These are phyloP conservation scores for Incurvaria masculella DNA, from an alignment of 2,888 invertebrate genomes.

Conservation along the genomic window DNA sequence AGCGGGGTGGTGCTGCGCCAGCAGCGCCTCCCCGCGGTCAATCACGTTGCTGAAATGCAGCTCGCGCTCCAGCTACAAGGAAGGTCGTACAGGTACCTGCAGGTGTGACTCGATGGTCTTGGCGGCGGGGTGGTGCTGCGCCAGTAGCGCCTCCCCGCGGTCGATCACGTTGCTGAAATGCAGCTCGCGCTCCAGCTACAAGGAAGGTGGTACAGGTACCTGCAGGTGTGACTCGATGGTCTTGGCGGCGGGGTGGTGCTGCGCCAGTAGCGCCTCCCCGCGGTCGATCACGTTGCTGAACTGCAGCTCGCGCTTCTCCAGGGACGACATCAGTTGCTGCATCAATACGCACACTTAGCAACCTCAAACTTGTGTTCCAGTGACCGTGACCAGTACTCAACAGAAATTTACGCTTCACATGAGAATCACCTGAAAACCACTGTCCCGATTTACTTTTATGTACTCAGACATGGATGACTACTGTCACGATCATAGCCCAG, in stretches of 20 bases:
- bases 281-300: conserved; percentile 96
- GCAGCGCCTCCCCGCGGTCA: conserved; percentile 91
- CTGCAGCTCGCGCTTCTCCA: conserved; percentile 94
- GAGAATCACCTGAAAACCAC: too few relatives aligned
- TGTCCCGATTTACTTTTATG: too few relatives aligned
- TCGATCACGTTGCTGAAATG: conserved; percentile 97
- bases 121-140: conserved; percentile 94
- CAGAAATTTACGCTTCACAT: too few relatives aligned
- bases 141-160: conserved; percentile 88
- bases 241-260: conserved; percentile 94
- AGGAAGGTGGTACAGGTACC: too few relatives aligned
- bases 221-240: conserved; percentile 84
- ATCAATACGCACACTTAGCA: conserved; percentile 20
- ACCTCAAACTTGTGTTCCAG: too few relatives aligned
- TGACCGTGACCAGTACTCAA: too few relatives aligned
- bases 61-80: conserved; percentile 93
- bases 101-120: conserved; percentile 89
- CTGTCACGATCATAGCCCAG: too few relatives aligned
- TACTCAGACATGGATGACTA: conserved; percentile 12
- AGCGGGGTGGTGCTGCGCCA: conserved; percentile 94
- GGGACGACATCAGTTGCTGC: conserved; percentile 91
- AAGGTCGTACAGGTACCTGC: conserved; percentile 60
- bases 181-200: conserved; percentile 88
- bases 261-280: conserved; percentile 89
- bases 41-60: conserved; percentile 95